Conservation (phyloP, 2,113 vertebrate species). For the Calyptomena viridis region DNA sequence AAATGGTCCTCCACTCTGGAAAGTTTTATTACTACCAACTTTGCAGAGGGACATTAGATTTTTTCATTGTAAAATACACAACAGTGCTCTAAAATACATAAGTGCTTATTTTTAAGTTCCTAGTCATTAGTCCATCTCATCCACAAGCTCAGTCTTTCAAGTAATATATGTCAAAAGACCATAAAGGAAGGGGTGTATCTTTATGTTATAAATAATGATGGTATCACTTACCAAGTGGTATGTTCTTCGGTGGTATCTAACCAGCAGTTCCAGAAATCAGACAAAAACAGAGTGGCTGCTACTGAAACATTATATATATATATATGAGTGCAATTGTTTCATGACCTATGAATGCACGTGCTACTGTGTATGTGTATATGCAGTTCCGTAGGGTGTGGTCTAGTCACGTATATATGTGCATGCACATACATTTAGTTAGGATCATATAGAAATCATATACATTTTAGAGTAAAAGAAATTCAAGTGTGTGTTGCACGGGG, state of each 20-base stretch:
- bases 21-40: neutral
- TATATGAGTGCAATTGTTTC: neutral
- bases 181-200: neutral
- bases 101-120: neutral
- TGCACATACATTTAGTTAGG: neutral
- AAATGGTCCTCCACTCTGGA: neutral
- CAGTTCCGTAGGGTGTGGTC: neutral
- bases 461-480: neutral
- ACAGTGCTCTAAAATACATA: neutral
- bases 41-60: neutral
- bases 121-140: neutral
- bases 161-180: neutral
- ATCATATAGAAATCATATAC: neutral
- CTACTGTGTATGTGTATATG: neutral
- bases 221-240: neutral
- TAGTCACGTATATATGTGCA: neutral
- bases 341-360: neutral
- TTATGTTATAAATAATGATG: neutral
- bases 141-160: neutral
- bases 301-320: neutral
- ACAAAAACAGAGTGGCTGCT: neutral
- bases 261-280: neutral
- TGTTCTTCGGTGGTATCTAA: neutral
- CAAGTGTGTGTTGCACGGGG: too few relatives aligned
- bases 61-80: neutral